Base-by-base conservation (phyloP, 2,797 vertebrate species). In the Pristis pectinata region DNA sequence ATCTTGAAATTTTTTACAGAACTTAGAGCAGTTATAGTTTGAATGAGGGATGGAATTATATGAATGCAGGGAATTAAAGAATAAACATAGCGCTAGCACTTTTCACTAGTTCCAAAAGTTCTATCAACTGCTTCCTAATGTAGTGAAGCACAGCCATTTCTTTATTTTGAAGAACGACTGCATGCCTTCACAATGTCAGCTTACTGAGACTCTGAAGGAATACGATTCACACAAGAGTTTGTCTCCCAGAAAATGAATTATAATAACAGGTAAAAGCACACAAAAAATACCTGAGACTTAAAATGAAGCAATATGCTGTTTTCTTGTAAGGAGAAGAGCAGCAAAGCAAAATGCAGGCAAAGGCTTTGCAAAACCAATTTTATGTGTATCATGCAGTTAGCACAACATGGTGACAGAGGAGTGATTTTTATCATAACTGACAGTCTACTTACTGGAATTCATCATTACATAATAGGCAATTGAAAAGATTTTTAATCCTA, bases 401-500 rank as follows among this genome's bases (percentile, higher is more conserved):
- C 41, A 94, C 92, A 72, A 93, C 24, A 53, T 70, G 37, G 27
- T 76, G 70, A 44, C 30, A 49, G 92, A 49, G 44, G 30, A 17
- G 19, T 94, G 41, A 94, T 94, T 94, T 94, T 94, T 94, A 94
- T 94, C 70, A 56, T 76, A 74, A 27, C 6, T 94, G 92, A 94
- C 92, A 94, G 70, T 27, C 67, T 70, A 94, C 70, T 76, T 93
- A 74, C 67, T 49, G 41, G 13, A 93, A 49, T 49, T 93, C 67
- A 93, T 41, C 41, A 74, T 74, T 93, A 93, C 37, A 53, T 93
- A 93, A 93, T 93, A 61, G 67, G 41, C 91, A 76, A 76, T 76
- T 76, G 92, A 94, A 94, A 94, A 76, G 70, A 94, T 94, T 94
- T 76, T 74, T 53, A 76, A 56, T 94, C 92, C 72, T 94, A 94